Base-by-base conservation (phyloP, 2,888 invertebrate species). In the Callyntrura guangdongensis region DNA sequence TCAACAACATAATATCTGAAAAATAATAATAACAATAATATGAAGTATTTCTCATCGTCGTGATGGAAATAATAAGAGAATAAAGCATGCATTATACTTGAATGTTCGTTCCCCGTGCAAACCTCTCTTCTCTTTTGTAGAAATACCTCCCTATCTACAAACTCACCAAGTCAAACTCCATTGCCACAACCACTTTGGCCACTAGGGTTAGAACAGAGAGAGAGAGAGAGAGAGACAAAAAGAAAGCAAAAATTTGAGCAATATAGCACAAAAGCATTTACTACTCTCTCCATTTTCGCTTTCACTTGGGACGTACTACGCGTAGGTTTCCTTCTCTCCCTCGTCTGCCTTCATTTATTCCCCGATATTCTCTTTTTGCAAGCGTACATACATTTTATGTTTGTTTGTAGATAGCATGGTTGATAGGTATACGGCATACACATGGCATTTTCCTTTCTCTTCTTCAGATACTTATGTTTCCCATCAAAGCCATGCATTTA, bases 61-160 rank as follows among this genome's bases (percentile, higher is more conserved):
- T 49, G 47, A 64, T 27, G 69, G n/a, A 25, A 3, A 25, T 27
- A 27, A 61, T 64, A 53, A 36, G 69, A 45, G 22, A n/a, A 47
- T 47, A 84, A 67, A 84, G 69, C 47, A 53, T 27, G 22, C 64
- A 53, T 53, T 69, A 47, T 77, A 77, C 61, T 86, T 74, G 77
- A 86, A 86, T 77, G 86, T 86, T 86, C 86, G 77, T 86, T 86
- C 86, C 77, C 86, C 86, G 77, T 86, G 86, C 86, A 77, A 86
- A 25, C 72, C 56, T 74, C 74, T 74, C 20, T 47, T 17, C 36
- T 36, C 36, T 72, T 74, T 74, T 17, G 74, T 11, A 20, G 47
- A 74, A 64, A 72, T 49, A 47, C 49, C 74, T 20, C 22, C 11
- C 49, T 36, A 36, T 36, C 36, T 36, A 36, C 72, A 53, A 17